Evolutionary conservation across 2,797 vertebrate genomes (phyloP), one percentile per base, ranked within the genome.

Genomic region (Lacerta agilis): DNA sequence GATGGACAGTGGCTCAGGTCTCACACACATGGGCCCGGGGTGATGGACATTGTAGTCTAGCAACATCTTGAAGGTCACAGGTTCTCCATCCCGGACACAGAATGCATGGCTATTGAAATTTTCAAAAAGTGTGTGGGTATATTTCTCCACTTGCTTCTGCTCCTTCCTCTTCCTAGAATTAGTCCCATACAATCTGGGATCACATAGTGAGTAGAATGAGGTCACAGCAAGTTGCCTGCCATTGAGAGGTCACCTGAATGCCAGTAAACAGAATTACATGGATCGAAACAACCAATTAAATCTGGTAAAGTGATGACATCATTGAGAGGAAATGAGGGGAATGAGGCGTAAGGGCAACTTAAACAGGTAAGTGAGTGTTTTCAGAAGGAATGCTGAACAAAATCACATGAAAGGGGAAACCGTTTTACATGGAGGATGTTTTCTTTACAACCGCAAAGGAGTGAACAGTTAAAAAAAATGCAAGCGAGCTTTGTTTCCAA

Each of bases 401-500:
- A 77, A 77, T 27, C 4, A 61, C n/a, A 3, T 36, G 20, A 66
- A 66, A 49, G 5, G 38, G 2, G 17, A 83, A 77, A 9, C 55
- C 2, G 33, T 77, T 76, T 75, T 82, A 27, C 20, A n/a, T 43
- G 25, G 58, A 66, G 45, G 58, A 5, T 67, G 55, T 76, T 87
- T 81, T 75, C 38, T 77, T 64, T 69, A 75, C 6, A 66, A 73
- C 86, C 29, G 41, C 61, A 66, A 43, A 77, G 15, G 33, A 77
- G 33, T 20, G 81, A 67, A n/a, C 17, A 66, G 73, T 83, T 87
- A 72, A 64, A 85, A 41, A 41, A 72, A 55, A 17, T 38, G 25
- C 36, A 79, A 79, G 23, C 29, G n/a, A 58, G 82, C 25, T 88
- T 88, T 88, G 49, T 72, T 88, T 73, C 67, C 55, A 80, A 75